Conservation (phyloP, 35 echinoderm and acorn worm genomes). For the Nesometra sesokonis region DNA sequence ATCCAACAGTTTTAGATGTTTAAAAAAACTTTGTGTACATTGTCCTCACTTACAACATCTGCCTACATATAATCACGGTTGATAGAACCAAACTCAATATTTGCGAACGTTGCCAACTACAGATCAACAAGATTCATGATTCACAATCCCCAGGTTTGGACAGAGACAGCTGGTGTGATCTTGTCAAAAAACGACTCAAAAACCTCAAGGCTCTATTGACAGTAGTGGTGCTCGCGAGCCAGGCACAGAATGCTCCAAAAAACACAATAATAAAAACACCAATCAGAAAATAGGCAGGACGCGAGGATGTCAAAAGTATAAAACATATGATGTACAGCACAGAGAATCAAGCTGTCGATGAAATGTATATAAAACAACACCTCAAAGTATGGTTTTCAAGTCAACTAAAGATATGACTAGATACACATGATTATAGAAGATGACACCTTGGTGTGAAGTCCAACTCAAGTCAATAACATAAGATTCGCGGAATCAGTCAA, state of each 20-base stretch:
- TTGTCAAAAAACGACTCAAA: background rate
- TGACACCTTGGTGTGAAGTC: too few species aligned
- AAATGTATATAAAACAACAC: too few species aligned
- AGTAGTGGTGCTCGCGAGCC: background rate
- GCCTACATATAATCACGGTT: background rate
- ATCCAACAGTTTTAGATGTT: too few species aligned
- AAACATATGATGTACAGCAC: too few species aligned
- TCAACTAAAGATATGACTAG: too few species aligned
- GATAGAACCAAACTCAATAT: background rate
- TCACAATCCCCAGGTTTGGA: background rate
- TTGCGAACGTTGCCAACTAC: background rate
- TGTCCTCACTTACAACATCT: background rate
- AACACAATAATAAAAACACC: background rate
- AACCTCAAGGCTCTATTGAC: background rate
- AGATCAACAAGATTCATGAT: background rate
- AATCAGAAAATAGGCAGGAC: background rate
- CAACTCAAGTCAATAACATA: too few species aligned
- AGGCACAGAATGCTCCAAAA: background rate
- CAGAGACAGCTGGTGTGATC: background rate
- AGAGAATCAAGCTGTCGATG: too few species aligned
- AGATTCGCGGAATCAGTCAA: too few species aligned
- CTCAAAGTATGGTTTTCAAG: too few species aligned
- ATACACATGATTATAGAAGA: too few species aligned
- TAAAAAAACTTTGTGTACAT: too few species aligned
- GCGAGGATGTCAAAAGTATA: too few species aligned